Conservation (phyloP, 2,888 invertebrate species). For the Aporophyla nigra region DNA sequence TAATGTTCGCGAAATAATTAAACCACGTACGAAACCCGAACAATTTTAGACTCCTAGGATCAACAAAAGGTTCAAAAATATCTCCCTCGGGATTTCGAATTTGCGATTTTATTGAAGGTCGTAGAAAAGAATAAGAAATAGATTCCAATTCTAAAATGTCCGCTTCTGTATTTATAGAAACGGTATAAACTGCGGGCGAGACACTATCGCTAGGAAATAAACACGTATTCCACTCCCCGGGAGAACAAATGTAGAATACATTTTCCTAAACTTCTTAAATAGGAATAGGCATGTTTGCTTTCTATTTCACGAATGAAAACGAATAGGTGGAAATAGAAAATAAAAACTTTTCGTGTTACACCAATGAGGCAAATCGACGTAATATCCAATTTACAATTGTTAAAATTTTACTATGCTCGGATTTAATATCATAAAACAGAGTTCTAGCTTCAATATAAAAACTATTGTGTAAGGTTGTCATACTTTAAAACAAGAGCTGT, state of each 20-base stretch:
- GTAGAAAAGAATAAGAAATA: conserved; percentile 63
- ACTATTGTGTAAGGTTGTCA: background rate
- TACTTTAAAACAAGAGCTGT: background rate
- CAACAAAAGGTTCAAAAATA: conserved; percentile 38
- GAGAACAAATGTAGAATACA: conserved; percentile 60
- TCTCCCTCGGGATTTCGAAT: conserved; percentile 32
- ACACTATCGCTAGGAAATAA: conserved; percentile 61
- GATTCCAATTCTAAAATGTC: conserved; percentile 64
- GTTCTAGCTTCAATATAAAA: background rate
- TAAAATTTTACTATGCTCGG: no score
- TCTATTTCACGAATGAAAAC: conserved; percentile 27
- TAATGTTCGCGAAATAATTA: conserved; percentile 31
- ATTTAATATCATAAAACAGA: background rate
- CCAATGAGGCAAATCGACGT: background rate
- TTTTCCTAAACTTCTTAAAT: conserved; percentile 56
- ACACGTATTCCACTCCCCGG: conserved; percentile 53
- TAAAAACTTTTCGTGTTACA: conserved; percentile 7
- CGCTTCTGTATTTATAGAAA: conserved; percentile 66
- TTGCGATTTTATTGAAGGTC: conserved; percentile 58
- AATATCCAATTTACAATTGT: no score
- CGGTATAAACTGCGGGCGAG: conserved; percentile 58
- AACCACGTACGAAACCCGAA: conserved; percentile 40
- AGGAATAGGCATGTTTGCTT: conserved; percentile 22
- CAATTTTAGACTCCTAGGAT: background rate
- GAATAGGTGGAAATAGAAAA: background rate